Base-by-base conservation (phyloP, 1,140 invertebrate genomes). In the Holcopasites calliopsidis region DNA sequence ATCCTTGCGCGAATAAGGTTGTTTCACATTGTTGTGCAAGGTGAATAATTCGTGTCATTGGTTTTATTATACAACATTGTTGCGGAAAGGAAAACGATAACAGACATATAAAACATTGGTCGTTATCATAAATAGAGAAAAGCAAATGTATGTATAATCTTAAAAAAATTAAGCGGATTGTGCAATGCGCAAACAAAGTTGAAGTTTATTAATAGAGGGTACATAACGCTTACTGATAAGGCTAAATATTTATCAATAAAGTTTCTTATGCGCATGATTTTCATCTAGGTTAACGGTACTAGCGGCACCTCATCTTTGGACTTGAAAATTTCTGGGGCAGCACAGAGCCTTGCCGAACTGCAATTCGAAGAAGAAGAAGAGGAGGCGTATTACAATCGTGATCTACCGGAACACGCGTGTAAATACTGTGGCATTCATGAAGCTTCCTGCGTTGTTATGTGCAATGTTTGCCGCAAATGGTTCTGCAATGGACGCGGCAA, bases 401-500 rank as follows among this genome's bases (percentile, higher is more conserved):
- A 98, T 89, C 91, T 98, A 60, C 97, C 98, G 16, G 95, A 96
- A 73, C 97, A 98, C 94, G 98, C 98, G 0, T 99, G 98, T 93
- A 97, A 98, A 93, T 99, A 99, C 88, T 99, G 99, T 92, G 98
- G 98, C 57, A 98, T 99, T 80, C 98, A 99, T 92, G 99, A 99
- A 89, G 98, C 98, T 2, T 95, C 96, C 72, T 98, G 97, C 82
- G 98, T 99, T 40, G 98, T 99, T 26, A 97, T 98, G 95, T 99
- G 99, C 90, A 99, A 99, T 90, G 94, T 97, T 49, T 99, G 99
- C 88, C 98, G 98, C 84, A 99, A 99, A 90, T 99, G 99, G 99
- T 99, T 99, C 89, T 99, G 99, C 90, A 99, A 99, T 94, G 98
- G 98, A 7, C 94, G 98, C 80, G 99, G 99, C 4, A 99, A 98